A percentile compares a stretch with the other conserved stretches of the same genome.
Evolutionary conservation across 2,888 invertebrate genomes (phyloP).

Genomic region (Octonoba sinensis): DNA sequence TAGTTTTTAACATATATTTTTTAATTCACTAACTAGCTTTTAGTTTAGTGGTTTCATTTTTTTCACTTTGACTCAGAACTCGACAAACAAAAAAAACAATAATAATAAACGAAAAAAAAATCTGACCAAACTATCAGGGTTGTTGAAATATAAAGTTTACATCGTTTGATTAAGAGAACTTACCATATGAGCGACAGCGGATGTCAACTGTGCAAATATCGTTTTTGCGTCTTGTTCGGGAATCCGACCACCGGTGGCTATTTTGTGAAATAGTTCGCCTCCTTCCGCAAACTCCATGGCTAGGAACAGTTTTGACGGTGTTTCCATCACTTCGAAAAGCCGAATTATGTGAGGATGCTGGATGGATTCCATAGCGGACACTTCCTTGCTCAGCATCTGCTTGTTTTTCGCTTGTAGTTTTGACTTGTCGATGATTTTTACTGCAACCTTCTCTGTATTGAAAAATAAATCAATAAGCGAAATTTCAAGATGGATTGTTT

Average conservation of each 20-base stretch:
- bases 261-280: slow-evolving; percentile 81
- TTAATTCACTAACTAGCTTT: too few species aligned
- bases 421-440: slow-evolving; percentile 81
- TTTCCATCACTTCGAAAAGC: slow-evolving; percentile 80
- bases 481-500: background rate
- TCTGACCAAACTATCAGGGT: too few species aligned
- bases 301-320: slow-evolving; percentile 80
- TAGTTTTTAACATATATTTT: too few species aligned
- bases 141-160: too few species aligned
- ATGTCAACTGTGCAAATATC: slow-evolving; percentile 79
- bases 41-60: too few species aligned
- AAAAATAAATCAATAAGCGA: slow-evolving; percentile 63
- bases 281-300: slow-evolving; percentile 82
- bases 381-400: slow-evolving; percentile 78
- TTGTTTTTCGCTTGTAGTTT: slow-evolving; percentile 80
- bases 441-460: slow-evolving; percentile 79
- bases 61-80: too few species aligned
- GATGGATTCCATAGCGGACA: slow-evolving; percentile 79
- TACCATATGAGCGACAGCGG: slow-evolving; percentile 83
- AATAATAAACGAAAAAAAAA: too few species aligned
- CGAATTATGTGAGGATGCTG: slow-evolving; percentile 82
- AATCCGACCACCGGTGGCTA: slow-evolving; percentile 79
- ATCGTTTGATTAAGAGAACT: slow-evolving; percentile 66
- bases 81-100: too few species aligned
- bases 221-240: slow-evolving; percentile 78